Evolutionary conservation across 2,113 vertebrate species (phyloP).

Genomic region (Philantomba maxwellii): DNA sequence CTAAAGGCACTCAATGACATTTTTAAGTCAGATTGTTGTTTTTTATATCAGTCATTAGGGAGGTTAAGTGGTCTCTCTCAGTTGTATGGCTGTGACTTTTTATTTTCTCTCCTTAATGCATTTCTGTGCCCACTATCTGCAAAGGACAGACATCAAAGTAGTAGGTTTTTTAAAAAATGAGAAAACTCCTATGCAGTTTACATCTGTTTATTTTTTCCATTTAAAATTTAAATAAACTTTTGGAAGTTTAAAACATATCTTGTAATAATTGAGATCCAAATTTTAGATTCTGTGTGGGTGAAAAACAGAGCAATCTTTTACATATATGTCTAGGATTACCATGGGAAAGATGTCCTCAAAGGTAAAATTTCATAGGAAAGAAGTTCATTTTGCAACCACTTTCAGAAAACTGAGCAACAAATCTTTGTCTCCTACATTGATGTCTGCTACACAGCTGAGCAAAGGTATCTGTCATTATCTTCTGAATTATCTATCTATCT

Average conservation of each 20-base stretch:
- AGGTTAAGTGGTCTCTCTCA: background rate
- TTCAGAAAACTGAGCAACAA: background rate
- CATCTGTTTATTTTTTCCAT: background rate
- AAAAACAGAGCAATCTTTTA: background rate
- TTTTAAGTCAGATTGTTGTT: background rate
- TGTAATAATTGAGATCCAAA: background rate
- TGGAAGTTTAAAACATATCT: background rate
- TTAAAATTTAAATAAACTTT: background rate
- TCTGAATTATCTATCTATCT: background rate
- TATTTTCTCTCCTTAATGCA: background rate
- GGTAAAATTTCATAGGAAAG: background rate
- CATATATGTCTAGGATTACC: background rate
- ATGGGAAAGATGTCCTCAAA: background rate
- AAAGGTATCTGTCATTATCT: background rate
- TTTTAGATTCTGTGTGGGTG: background rate
- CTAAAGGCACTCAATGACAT: background rate
- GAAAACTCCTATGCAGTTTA: background rate
- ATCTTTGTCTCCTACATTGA: background rate
- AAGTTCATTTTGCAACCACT: background rate
- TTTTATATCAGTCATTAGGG: background rate
- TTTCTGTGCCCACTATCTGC: background rate
- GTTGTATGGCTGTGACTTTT: background rate
- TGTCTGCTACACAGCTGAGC: background rate
- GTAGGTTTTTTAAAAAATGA: background rate
- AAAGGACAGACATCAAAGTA: background rate